phyloP scores from a whole-genome alignment of 2,113 vertebrate genomes.

The Carassius carassius region DNA sequence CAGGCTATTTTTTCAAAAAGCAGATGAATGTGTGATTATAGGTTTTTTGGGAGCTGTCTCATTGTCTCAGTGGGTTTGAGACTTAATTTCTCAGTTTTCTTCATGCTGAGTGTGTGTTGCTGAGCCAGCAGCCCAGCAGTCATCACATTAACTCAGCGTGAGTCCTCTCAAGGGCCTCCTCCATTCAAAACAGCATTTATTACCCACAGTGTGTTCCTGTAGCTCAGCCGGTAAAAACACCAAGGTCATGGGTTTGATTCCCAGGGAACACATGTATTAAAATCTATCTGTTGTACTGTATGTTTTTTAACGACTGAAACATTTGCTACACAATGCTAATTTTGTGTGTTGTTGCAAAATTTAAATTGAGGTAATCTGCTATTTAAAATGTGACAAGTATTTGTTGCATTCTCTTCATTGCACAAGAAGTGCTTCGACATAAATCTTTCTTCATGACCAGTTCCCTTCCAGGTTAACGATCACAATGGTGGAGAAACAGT shows the following conservation, averaged over 20 bases:
- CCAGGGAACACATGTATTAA: not conserved
- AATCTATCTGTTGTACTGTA: not conserved
- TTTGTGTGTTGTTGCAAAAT: not conserved
- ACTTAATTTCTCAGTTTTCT: conserved; percentile 15
- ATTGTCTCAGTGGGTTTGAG: conserved; percentile 2
- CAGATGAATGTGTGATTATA: not conserved
- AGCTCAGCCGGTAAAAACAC: not conserved
- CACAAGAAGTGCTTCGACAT: not conserved
- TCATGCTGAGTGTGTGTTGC: not conserved
- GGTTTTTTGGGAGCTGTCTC: not conserved
- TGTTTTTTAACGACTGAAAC: not conserved
- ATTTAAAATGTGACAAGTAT: not conserved
- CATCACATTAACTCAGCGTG: conserved; percentile 6
- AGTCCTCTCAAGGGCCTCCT: not conserved
- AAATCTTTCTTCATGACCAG: not conserved
- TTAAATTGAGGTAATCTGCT: not conserved
- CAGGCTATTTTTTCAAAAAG: not conserved
- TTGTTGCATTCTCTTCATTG: not conserved
- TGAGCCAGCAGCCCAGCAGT: conserved; percentile 13
- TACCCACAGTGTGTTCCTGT: not conserved
- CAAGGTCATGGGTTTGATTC: not conserved
- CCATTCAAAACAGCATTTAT: not conserved
- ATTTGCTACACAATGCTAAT: not conserved
- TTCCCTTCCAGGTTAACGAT: not conserved
- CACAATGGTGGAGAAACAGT: not conserved